Evolutionary conservation across 1,140 invertebrate species (phyloP), one percentile per base, ranked within the genome.

Genomic region (Marisa cornuarietis): DNA sequence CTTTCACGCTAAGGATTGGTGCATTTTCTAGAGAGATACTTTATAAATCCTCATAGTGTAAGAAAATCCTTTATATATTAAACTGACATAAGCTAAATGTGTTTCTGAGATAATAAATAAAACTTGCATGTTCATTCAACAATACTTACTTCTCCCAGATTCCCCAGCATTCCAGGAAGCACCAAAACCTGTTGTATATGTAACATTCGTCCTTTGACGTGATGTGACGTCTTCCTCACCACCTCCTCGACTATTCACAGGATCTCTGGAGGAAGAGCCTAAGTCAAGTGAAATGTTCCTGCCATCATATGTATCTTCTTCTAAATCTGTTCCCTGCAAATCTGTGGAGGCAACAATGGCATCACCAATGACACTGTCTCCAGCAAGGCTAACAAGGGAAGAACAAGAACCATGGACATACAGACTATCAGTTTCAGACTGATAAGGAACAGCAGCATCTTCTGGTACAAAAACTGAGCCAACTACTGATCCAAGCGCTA

Each of bases 381-480:
- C 76, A n/a, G 65, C 76, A 22, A 77, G 65, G 26, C 76, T 69
- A 49, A 26, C 76, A 14, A 77, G 58, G 31, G 76, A 77, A 16
- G 76, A 77, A 26, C 62, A 77, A n/a, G 76, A 77, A 16, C 24
- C 49, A 65, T 77, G 65, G 76, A 77, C 76, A 54, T 24, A 54
- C n/a, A 77, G 65, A 54, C 76, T 77, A 6, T 77, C 76, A 26
- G 62, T 69, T 11, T 24, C 18, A 9, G n/a, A 49, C 13, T 26
- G 76, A 20, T 42, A 65, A 16, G 73, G 54, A 24, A 54, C 14
- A 24, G 26, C 49, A 13, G 63, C 6, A 13, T 10, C 26, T 8
- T 52, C 31, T 13, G 65, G 76, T 16, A 68, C 63, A 65, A 77
- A 77, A 14, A 42, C 9, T 7, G 66, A 52, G 22, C 31, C 76